phyloP scores from a whole-genome alignment of 1,140 invertebrate species.

The Pygmarrhopalites habei region DNA sequence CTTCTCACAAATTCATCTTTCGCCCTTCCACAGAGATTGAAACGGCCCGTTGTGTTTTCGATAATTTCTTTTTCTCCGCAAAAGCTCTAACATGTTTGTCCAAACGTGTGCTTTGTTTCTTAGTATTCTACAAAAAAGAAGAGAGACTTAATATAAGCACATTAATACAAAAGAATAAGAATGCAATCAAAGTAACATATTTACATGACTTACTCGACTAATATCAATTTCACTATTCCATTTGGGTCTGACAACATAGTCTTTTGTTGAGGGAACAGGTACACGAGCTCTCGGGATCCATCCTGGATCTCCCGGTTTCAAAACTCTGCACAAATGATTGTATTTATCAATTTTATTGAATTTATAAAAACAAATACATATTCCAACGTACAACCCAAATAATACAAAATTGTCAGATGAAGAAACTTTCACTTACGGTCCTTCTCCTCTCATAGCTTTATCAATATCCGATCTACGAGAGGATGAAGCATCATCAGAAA shows the following conservation, averaged over 20 bases:
- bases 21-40: slow-evolving; percentile 91
- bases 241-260: slow-evolving; percentile 90
- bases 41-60: slow-evolving; percentile 71
- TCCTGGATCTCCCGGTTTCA: slow-evolving; percentile 87
- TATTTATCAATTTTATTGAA: slow-evolving; percentile 10
- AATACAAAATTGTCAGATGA: no score
- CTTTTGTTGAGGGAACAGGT: slow-evolving; percentile 88
- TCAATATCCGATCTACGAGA: slow-evolving; percentile 48
- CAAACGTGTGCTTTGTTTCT: slow-evolving; percentile 70
- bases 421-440: no score
- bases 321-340: no score
- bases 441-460: slow-evolving; percentile 54
- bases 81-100: slow-evolving; percentile 87
- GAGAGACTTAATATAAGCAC: slow-evolving; percentile 9
- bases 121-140: slow-evolving; percentile 53
- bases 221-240: slow-evolving; percentile 82
- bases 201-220: slow-evolving; percentile 55
- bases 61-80: slow-evolving; percentile 72
- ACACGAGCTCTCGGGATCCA: slow-evolving; percentile 92
- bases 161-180: neutral
- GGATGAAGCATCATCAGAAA: slow-evolving; percentile 45
- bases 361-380: no score
- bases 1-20: slow-evolving; percentile 84
- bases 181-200: neutral
- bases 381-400: no score